Conservation (phyloP, 2,113 vertebrate species). For the Tretioscincus oriximinensis region DNA sequence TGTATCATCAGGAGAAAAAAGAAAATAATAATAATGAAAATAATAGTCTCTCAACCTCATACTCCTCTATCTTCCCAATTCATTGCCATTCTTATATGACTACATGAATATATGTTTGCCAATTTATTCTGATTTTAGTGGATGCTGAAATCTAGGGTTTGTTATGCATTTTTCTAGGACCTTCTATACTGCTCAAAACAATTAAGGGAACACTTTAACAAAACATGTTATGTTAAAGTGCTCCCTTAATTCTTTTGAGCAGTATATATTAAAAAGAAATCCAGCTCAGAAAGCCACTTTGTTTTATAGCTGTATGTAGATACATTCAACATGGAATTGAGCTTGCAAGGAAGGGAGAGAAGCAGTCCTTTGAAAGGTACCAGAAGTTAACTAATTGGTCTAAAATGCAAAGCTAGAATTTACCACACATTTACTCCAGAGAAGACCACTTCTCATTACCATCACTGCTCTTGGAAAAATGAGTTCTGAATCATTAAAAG, state of each 20-base stretch:
- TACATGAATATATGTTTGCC: too few species aligned
- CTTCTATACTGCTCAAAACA: too few species aligned
- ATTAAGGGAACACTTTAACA: too few species aligned
- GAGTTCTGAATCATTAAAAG: slow-evolving; percentile 56
- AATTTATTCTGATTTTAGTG: too few species aligned
- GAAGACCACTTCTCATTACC: neutral
- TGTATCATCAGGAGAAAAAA: neutral
- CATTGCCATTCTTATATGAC: too few species aligned
- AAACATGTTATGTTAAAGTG: too few species aligned
- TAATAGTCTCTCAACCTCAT: neutral
- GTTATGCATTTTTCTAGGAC: too few species aligned
- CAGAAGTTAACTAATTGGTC: slow-evolving; percentile 61
- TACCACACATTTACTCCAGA: neutral
- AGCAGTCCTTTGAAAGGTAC: slow-evolving; percentile 33
- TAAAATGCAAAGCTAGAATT: slow-evolving; percentile 43
- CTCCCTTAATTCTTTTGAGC: too few species aligned
- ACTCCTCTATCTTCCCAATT: neutral
- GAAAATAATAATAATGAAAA: neutral
- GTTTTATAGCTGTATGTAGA: slow-evolving; percentile 34
- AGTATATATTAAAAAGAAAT: too few species aligned
- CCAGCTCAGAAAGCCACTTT: slow-evolving; percentile 43
- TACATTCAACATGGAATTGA: slow-evolving; percentile 42
- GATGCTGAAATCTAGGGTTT: accelerated
- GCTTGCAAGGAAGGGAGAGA: neutral
- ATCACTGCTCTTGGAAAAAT: neutral